Percentiles rank a stretch among this genome's conserved stretches.
These are phyloP conservation scores for Drosophila fungiperda DNA, from an alignment of 2,888 invertebrate species.

Conservation along the genomic window DNA sequence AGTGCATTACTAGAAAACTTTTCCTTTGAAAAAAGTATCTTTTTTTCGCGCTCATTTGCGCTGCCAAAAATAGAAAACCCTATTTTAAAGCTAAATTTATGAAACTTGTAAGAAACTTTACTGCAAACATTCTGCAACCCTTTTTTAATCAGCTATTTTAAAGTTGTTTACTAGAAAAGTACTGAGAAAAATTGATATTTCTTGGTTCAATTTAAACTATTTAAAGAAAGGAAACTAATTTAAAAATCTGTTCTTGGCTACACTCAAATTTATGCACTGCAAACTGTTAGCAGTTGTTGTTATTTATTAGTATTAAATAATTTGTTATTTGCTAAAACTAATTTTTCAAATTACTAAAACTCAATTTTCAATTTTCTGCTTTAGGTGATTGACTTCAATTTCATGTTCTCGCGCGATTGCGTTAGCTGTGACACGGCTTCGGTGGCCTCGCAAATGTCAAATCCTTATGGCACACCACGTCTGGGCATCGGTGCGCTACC, in stretches of 20 bases:
- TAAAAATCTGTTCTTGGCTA: not conserved
- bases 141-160: not conserved
- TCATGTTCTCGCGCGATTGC: conserved; percentile 85
- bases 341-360: not conserved
- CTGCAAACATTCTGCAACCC: fast-evolving
- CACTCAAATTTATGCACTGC: not conserved
- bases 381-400: conserved; percentile 85
- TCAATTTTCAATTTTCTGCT: not conserved
- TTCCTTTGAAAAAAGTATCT: not conserved
- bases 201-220: not conserved
- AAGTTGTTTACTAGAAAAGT: not conserved
- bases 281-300: not conserved
- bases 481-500: conserved; percentile 69
- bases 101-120: not conserved
- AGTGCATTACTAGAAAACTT: not conserved
- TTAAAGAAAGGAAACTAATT: not conserved
- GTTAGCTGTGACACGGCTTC: conserved; percentile 83
- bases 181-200: not conserved
- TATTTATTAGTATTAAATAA: not conserved
- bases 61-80: no score
- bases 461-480: conserved; percentile 80
- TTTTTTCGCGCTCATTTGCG: not conserved
- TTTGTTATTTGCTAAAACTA: not conserved
- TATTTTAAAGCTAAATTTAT: not conserved
- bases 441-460: conserved; percentile 78